A percentile compares a stretch with the other conserved stretches of the same genome.
Conservation (phyloP, 2,888 invertebrate genomes). For the Lapara coniferarum region DNA sequence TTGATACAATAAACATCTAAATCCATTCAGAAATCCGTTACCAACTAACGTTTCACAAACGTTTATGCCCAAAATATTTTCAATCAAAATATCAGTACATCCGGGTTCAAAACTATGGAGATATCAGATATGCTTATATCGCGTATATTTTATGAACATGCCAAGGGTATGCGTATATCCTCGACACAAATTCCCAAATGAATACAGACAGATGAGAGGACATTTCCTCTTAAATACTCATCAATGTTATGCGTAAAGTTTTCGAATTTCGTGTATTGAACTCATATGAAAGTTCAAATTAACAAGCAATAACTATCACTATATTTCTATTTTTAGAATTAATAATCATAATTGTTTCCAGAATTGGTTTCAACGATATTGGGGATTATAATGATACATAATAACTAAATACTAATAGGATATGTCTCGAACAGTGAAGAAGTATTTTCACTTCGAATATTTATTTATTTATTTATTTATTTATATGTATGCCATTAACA, state of each 20-base stretch:
- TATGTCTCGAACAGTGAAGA: too few relatives aligned
- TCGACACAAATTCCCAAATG: not conserved
- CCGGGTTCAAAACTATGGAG: not conserved
- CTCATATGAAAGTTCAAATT: not conserved
- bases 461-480: too few relatives aligned
- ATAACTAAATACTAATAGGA: too few relatives aligned
- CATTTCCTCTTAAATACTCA: not conserved
- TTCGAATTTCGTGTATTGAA: not conserved
- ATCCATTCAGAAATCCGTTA: too few relatives aligned
- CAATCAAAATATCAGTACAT: not conserved
- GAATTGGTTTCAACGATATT: not conserved
- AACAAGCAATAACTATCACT: not conserved
- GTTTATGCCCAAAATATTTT: not conserved
- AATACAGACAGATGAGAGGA: not conserved
- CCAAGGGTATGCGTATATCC: not conserved
- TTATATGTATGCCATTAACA: too few relatives aligned
- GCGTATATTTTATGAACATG: not conserved
- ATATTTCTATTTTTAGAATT: not conserved
- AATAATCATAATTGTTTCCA: constrained; percentile 3
- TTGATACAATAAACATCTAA: too few relatives aligned
- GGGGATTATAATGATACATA: not conserved
- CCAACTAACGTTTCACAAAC: too few relatives aligned
- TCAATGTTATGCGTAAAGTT: too few relatives aligned
- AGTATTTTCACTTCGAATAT: not conserved
- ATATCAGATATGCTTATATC: not conserved